phyloP scores from a whole-genome alignment of 2,888 invertebrate species.

The Eilema sororculum region DNA sequence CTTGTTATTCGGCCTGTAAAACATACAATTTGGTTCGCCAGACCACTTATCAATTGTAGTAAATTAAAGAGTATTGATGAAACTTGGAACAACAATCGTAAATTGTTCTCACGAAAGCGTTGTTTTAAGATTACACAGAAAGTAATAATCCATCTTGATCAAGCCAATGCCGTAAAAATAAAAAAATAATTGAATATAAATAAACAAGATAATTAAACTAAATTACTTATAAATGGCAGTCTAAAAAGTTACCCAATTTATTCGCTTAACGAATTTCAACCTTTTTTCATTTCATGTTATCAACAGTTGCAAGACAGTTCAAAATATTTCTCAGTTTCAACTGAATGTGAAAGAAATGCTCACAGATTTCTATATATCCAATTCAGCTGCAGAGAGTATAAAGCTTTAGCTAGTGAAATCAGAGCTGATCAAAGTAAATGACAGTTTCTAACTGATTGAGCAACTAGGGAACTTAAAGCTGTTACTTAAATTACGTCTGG shows the following conservation, averaged over 20 bases:
- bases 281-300: not conserved
- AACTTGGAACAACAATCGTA: not conserved
- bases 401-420: not conserved
- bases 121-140: not conserved
- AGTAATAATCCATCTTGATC: not conserved
- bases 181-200: not conserved
- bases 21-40: not conserved
- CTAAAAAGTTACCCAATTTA: not conserved
- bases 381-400: not conserved
- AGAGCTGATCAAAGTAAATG: not conserved
- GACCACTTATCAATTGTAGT: not conserved
- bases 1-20: not conserved
- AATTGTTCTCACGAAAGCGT: not conserved
- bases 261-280: not conserved
- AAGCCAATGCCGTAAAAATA: not conserved
- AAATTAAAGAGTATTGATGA: not conserved
- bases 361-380: not conserved
- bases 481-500: not conserved
- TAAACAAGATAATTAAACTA: not conserved
- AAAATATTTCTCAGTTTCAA: not conserved
- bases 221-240: not conserved
- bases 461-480: slow-evolving; percentile 9
- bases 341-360: not conserved
- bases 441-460: slow-evolving; percentile 20
- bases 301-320: not conserved